Evolutionary conservation across 2,113 vertebrate species (phyloP), one percentile per base, ranked within the genome.

Genomic region (Cyprinodon brontotheroides): DNA sequence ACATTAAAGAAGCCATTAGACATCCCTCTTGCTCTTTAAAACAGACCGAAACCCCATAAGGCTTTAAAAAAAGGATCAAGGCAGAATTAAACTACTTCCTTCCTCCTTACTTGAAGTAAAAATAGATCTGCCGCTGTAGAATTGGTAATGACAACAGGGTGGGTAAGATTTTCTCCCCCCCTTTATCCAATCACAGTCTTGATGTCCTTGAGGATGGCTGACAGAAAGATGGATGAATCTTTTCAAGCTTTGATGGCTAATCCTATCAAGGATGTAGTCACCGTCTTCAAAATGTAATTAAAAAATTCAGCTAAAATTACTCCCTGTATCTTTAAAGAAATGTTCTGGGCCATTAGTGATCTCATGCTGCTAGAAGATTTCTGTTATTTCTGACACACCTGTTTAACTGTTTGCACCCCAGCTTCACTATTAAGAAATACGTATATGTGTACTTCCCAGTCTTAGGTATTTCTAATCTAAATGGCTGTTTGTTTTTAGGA

Each of bases 181-280:
- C 70, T 90, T 90, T 83, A 91, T 93, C 89, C 87, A 92, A 89
- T 93, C 92, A 87, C 57, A 67, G 76, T 71, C 79, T 64, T 80
- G 72, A 82, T 85, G 85, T 90, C 80, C 85, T 83, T 40, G 68
- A 86, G 83, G 83, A 91, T 45, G 78, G 75, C 71, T 90, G 92
- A 92, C 89, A 93, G 83, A 87, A 87, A 91, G 89, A 93, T 89
- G 85, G 86, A 93, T 93, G 89, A 87, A 80, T 90, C 87, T 89
- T 88, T 87, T 77, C 72, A 80, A 86, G 81, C 83, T 90, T 91
- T 88, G 82, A 87, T 86, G 86, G 82, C 79, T 90, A 92, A 92
- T 93, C 83, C 89, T 83, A 87, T 92, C 85, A 91, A 68, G 84
- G 87, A 89, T 87, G 87, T 87, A 83, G 89, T 89, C 87, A 84